These are phyloP conservation scores for Sesamia nonagrioides DNA, from an alignment of 1,140 invertebrate genomes.

Conservation along the genomic window DNA sequence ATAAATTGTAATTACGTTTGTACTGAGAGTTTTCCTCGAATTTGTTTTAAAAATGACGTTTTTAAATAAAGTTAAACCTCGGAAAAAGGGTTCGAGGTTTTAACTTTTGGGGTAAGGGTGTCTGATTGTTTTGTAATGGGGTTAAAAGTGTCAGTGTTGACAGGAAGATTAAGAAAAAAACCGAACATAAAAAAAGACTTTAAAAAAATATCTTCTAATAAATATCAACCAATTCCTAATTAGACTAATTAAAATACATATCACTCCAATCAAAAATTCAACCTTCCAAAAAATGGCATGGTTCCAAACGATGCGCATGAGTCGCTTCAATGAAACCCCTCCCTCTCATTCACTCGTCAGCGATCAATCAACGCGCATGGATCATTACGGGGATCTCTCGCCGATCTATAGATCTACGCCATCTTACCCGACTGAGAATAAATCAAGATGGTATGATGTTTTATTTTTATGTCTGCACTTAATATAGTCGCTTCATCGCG, in stretches of 20 bases:
- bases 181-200: not conserved
- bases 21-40: not conserved
- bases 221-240: not conserved
- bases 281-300: conserved; percentile 54
- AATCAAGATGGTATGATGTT: conserved; percentile 34
- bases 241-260: conserved; percentile 22
- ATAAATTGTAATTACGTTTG: conserved; percentile 59
- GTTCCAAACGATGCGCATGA: conserved; percentile 51
- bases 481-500: conserved; percentile 28
- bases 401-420: conserved; percentile 36
- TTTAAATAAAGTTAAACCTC: not conserved
- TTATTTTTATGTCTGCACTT: conserved; percentile 27
- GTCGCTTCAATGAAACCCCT: conserved; percentile 43
- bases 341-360: conserved; percentile 52
- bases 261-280: conserved; percentile 34
- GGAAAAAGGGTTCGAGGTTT: conserved; percentile 21
- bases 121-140: not conserved
- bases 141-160: conserved; percentile 1
- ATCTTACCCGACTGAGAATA: conserved; percentile 21
- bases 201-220: not conserved
- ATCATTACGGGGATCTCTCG: conserved; percentile 43
- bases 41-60: conserved; percentile 30
- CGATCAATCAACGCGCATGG: conserved; percentile 45
- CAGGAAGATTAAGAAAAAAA: not conserved
- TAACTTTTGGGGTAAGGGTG: conserved; percentile 2